Base-by-base conservation (phyloP, 30 jellyfish, hydroid and myxozoan species). In the Nemopilema nomurai region DNA sequence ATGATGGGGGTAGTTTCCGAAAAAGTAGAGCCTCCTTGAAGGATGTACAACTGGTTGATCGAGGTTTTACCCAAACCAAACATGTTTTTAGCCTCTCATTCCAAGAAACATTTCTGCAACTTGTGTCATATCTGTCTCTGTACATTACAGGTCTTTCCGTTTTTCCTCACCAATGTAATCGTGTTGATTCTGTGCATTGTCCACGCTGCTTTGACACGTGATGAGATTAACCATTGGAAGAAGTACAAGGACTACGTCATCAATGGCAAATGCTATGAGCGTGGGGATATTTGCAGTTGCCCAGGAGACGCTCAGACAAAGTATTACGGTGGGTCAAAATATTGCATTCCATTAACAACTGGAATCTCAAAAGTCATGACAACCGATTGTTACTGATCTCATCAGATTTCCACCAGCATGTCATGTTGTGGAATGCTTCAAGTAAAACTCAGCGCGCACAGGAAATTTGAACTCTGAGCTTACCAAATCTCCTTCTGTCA, bases 281-380 rank as follows among this genome's bases (percentile, higher is more conserved):
- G 96, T 77, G 89, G 89, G n/a, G 96, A 89, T 49, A 74, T 69
- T 28, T 89, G 96, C 96, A 49, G 83, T 23, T 89, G 96, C 70
- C 89, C 81, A 18, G 80, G 66, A 0, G 89, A 73, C 28, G 77
- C 74, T 17, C 92, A 80, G 51, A 80, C 64, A 81, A 82, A 89
- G 20, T 89, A 62, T 74, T 80, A 29, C 27, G 96, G 96, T 89
- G 50, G 28, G 84, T 8, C 25, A 41, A 41, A 41, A 41, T 13
- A 41, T 41, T 41, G 9, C 57, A 41, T 41, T 41, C 57, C 57
- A 41, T 41, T 41, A 13, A 41, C 13, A 13, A 41, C 57, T 41
- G 57, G 57, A 41, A 71, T 22, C 7, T 63, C 20, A 18, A n/a
- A 63, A 3, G 27, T 23, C 53, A 23, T 69, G 57, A 13, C 57